Evolutionary conservation across 2,113 vertebrate species (phyloP).

Genomic region (Phalacrocorax carbo): DNA sequence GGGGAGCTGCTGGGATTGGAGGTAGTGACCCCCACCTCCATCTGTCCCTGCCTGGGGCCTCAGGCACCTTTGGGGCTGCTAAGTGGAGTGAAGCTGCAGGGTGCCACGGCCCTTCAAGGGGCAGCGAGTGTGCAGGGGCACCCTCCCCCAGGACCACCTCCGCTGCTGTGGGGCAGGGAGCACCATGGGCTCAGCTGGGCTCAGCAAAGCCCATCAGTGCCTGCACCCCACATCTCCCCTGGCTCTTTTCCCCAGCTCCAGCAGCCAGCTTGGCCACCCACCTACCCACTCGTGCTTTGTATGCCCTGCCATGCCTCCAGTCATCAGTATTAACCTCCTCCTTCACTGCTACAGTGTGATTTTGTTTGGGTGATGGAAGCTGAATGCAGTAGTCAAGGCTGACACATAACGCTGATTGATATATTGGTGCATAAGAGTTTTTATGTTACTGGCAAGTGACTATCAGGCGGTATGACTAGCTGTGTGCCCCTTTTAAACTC

Average conservation of each 20-base stretch:
- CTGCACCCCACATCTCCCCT: not conserved
- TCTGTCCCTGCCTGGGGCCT: rapidly evolving
- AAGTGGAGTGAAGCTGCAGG: rapidly evolving
- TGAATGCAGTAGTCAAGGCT: slow-evolving; percentile 40
- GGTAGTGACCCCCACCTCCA: too few species aligned
- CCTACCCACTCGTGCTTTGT: not conserved
- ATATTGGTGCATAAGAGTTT: slow-evolving; percentile 15
- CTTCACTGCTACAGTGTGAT: not conserved
- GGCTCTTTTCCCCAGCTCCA: not conserved
- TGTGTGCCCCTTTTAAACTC: not conserved
- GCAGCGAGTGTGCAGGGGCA: rapidly evolving
- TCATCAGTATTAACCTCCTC: not conserved
- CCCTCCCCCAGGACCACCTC: too few species aligned
- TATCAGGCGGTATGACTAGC: slow-evolving; percentile 18
- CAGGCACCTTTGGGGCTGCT: not conserved
- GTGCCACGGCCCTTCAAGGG: rapidly evolving
- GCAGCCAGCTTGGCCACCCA: not conserved
- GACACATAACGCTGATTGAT: slow-evolving; percentile 41
- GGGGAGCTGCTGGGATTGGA: not conserved
- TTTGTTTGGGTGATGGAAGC: slow-evolving; percentile 45
- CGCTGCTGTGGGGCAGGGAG: not conserved
- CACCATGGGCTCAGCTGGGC: not conserved
- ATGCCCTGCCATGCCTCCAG: not conserved
- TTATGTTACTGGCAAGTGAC: slow-evolving; percentile 45
- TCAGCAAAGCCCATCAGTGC: not conserved